Percentiles rank a stretch among this genome's conserved stretches.
phyloP scores from a whole-genome alignment of 2,888 invertebrate genomes.

The Frankliniella fusca region DNA sequence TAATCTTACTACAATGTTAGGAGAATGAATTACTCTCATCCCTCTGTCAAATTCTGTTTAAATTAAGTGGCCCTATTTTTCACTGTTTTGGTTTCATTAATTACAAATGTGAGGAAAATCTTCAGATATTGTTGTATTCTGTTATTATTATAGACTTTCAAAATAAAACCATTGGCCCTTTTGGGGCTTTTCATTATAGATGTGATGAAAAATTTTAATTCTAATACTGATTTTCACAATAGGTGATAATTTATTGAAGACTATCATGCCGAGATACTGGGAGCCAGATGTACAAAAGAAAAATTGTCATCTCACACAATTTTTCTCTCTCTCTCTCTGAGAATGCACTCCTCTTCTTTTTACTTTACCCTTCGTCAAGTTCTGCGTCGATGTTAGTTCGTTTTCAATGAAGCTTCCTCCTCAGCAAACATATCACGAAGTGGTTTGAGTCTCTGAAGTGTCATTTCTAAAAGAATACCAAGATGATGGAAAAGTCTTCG shows the following conservation, averaged over 20 bases:
- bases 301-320: no score
- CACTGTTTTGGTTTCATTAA: not conserved
- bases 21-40: not conserved
- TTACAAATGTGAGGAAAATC: not conserved
- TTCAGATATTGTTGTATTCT: slow-evolving; percentile 18
- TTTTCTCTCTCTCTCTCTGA: no score
- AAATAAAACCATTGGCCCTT: not conserved
- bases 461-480: not conserved
- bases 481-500: not conserved
- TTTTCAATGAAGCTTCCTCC: not conserved
- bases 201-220: no score
- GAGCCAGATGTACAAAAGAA: no score
- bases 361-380: not conserved
- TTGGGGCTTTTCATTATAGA: not conserved
- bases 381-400: not conserved
- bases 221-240: no score
- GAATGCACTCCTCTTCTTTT: no score
- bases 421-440: not conserved
- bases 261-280: no score
- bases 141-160: slow-evolving; percentile 10
- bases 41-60: slow-evolving; percentile 10
- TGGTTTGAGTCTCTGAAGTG: not conserved
- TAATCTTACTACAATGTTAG: no score
- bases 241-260: no score
- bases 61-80: not conserved